phyloP scores from a whole-genome alignment of 2,888 invertebrate genomes.

The Agrochola litura region DNA sequence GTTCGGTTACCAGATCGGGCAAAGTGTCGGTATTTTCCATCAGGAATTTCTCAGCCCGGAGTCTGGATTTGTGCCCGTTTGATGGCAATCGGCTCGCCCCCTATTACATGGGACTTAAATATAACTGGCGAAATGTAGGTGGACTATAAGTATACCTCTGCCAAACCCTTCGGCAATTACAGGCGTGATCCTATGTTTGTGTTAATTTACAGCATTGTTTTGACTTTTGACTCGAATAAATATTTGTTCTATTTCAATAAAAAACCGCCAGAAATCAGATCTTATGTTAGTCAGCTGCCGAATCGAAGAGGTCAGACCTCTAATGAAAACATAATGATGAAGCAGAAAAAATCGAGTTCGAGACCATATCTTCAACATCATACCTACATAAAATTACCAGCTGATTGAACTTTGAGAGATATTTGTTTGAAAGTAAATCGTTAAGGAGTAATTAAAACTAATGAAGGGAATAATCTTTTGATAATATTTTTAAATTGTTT shows the following conservation, averaged over 20 bases:
- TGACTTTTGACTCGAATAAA: background rate
- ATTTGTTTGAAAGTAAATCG: too few relatives aligned
- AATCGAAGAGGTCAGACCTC: background rate
- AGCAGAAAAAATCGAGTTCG: conserved; percentile 7
- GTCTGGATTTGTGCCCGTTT: too few relatives aligned
- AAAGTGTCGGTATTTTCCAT: too few relatives aligned
- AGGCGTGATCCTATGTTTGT: too few relatives aligned
- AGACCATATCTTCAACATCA: background rate
- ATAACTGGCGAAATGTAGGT: too few relatives aligned
- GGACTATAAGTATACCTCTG: too few relatives aligned
- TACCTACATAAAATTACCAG: background rate
- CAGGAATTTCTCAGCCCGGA: too few relatives aligned
- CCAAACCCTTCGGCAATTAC: too few relatives aligned
- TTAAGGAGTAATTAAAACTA: background rate
- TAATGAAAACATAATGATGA: conserved; percentile 24
- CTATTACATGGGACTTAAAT: too few relatives aligned
- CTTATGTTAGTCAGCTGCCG: background rate
- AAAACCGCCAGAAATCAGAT: background rate
- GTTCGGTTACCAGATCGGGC: too few relatives aligned
- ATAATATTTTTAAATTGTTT: background rate
- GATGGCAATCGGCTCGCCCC: too few relatives aligned
- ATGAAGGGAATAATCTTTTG: background rate
- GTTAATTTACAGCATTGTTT: background rate
- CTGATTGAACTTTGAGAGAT: background rate
- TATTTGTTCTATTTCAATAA: background rate